phyloP scores from a whole-genome alignment of 2,113 vertebrate species.

The Chloropsis hardwickii region DNA sequence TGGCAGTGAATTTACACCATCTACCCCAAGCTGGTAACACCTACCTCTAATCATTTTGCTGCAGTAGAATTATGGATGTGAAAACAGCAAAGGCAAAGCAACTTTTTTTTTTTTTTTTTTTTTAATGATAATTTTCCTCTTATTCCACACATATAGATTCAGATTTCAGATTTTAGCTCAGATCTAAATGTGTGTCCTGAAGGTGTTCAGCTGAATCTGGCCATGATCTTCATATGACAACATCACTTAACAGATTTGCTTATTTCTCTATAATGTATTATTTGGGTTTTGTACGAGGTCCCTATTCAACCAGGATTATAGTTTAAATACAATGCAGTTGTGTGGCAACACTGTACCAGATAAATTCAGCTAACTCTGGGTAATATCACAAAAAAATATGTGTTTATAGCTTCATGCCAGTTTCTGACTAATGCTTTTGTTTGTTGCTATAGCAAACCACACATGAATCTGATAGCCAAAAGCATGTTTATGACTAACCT shows the following conservation, averaged over 20 bases:
- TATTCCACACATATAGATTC: neutral
- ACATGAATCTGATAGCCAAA: constrained; percentile 58
- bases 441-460: constrained; percentile 72
- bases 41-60: neutral
- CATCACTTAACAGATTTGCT: neutral
- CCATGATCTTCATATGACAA: neutral
- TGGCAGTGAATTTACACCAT: neutral
- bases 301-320: neutral
- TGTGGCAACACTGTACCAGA: constrained; percentile 50
- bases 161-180: neutral
- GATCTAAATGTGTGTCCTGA: neutral
- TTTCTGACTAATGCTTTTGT: constrained; percentile 72
- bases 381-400: constrained; percentile 53
- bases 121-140: neutral
- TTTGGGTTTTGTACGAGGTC: neutral
- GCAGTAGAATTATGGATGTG: neutral
- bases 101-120: neutral
- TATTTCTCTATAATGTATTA: neutral
- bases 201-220: neutral
- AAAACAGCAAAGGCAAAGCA: neutral
- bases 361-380: constrained; percentile 66
- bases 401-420: constrained; percentile 68
- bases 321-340: constrained; percentile 7
- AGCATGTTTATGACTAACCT: constrained; percentile 60
- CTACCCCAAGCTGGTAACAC: neutral